A percentile compares a stretch with the other conserved stretches of the same genome.
These are phyloP conservation scores for Melipona quadrifasciata DNA, from an alignment of 1,140 invertebrate genomes.

Conservation along the genomic window DNA sequence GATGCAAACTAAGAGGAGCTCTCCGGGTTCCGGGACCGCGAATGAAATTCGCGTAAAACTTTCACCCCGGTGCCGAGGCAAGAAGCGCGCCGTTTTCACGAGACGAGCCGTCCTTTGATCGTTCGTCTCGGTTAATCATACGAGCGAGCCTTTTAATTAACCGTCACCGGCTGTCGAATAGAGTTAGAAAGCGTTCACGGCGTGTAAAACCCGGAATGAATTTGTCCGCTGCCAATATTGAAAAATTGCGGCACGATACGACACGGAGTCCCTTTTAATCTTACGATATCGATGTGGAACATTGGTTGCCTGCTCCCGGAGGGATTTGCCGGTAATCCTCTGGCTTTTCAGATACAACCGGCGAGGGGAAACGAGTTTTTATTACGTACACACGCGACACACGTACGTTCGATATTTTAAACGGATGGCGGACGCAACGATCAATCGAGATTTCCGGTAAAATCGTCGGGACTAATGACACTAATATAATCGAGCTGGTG, in stretches of 20 bases:
- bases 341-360: not conserved
- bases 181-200: slow-evolving; percentile 6
- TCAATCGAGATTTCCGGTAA: slow-evolving; percentile 12
- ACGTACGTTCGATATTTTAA: slow-evolving; percentile 27
- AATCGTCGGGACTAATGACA: slow-evolving; percentile 7
- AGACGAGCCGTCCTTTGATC: not conserved
- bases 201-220: not conserved
- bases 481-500: not conserved
- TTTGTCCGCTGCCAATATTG: not conserved
- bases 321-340: slow-evolving; percentile 23
- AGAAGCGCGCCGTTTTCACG: not conserved
- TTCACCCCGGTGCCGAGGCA: not conserved
- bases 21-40: no score
- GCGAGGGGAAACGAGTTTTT: not conserved
- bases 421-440: not conserved
- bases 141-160: not conserved
- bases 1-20: slow-evolving; percentile 1
- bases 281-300: not conserved
- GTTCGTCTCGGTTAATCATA: not conserved
- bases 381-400: not conserved
- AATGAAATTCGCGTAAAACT: not conserved
- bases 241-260: slow-evolving; percentile 2
- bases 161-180: not conserved
- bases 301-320: slow-evolving; percentile 3
- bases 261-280: not conserved